Conservation (phyloP, 2,113 vertebrate genomes). For the Talpa occidentalis region DNA sequence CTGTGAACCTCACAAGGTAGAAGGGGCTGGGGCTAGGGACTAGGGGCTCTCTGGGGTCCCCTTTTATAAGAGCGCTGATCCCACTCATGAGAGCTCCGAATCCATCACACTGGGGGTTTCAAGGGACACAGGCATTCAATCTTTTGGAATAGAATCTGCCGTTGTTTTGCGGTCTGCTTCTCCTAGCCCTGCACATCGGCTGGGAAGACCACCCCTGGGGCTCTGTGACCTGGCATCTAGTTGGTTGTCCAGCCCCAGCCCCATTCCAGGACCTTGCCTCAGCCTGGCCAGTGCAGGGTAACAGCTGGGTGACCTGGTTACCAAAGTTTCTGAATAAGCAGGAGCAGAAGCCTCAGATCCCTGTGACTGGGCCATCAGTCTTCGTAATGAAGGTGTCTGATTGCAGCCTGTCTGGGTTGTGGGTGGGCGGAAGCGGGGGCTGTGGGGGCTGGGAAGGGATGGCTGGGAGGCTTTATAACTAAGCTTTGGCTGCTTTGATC, state of each 20-base stretch:
- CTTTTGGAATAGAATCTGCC: background rate
- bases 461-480: background rate
- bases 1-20: too few relatives aligned
- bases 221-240: background rate
- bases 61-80: too few relatives aligned
- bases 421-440: background rate
- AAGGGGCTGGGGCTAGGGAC: too few relatives aligned
- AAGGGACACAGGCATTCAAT: background rate
- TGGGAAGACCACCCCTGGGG: too few relatives aligned
- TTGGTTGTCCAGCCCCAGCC: background rate
- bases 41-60: too few relatives aligned
- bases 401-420: background rate
- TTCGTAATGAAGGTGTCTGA: constrained; percentile 16
- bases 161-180: background rate
- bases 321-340: background rate
- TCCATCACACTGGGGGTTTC: background rate
- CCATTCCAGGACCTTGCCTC: background rate
- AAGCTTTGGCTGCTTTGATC: constrained; percentile 6
- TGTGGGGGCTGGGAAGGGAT: background rate
- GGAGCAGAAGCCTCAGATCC: background rate
- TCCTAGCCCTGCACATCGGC: background rate
- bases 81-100: background rate
- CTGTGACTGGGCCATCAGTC: background rate
- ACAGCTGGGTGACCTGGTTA: background rate
- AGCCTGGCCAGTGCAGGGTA: background rate